These are phyloP conservation scores for Ceratotherium simum DNA, from an alignment of 2,113 vertebrate species.

Conservation along the genomic window DNA sequence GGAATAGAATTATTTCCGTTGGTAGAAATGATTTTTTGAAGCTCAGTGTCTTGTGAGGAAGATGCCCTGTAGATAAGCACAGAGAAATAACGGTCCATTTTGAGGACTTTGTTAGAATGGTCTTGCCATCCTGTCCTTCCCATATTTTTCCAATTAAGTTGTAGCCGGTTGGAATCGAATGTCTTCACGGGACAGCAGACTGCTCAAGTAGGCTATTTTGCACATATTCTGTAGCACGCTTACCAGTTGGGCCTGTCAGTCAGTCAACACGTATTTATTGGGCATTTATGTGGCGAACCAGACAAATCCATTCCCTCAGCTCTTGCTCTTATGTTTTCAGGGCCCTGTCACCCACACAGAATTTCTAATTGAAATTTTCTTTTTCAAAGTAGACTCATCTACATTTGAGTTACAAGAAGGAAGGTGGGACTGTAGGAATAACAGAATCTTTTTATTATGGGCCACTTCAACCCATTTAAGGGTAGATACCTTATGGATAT, in stretches of 20 bases:
- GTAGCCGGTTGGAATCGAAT: constrained; percentile 67
- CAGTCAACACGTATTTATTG: constrained; percentile 73
- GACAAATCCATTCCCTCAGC: constrained; percentile 66
- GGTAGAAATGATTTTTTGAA: constrained; percentile 11
- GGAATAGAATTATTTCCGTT: neutral
- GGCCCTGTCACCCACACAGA: constrained; percentile 23
- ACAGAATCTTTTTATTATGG: neutral
- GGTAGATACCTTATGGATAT: neutral
- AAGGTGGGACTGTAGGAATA: neutral
- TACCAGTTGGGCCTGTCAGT: constrained; percentile 70
- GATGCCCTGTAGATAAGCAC: constrained; percentile 57
- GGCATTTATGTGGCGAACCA: constrained; percentile 71
- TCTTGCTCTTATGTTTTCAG: constrained; percentile 52
- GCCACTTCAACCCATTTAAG: neutral
- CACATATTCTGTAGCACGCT: constrained; percentile 62
- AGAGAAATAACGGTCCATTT: constrained; percentile 13
- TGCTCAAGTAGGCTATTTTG: constrained; percentile 60
- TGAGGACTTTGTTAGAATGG: constrained; percentile 52
- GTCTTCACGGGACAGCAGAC: constrained; percentile 67
- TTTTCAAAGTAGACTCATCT: constrained; percentile 17
- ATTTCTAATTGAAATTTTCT: constrained; percentile 62
- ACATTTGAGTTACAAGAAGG: neutral
- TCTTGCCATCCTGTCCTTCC: constrained; percentile 54
- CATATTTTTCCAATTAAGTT: constrained; percentile 76
- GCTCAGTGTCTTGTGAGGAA: neutral